These are phyloP conservation scores for Bibio marci DNA, from an alignment of 2,888 invertebrate genomes.

Conservation along the genomic window DNA sequence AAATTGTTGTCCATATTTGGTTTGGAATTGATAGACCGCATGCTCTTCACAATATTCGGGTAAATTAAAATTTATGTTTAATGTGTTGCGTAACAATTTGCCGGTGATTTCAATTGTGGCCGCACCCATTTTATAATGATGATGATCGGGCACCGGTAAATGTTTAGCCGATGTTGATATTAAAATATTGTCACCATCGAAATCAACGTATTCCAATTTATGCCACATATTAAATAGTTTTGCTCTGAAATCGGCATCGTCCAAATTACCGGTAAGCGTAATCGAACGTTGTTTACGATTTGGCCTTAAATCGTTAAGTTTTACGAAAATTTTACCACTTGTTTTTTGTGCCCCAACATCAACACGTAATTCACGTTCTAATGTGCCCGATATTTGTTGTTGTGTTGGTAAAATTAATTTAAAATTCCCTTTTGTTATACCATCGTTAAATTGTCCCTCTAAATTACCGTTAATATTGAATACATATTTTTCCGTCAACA, in stretches of 20 bases:
- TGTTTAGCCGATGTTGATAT: slow-evolving; percentile 26
- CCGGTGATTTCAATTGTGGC: slow-evolving; percentile 22
- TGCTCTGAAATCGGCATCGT: slow-evolving; percentile 28
- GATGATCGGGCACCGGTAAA: slow-evolving; percentile 16
- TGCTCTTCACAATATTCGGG: slow-evolving; percentile 16
- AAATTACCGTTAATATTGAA: slow-evolving; percentile 17
- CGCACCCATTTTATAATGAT: slow-evolving; percentile 14
- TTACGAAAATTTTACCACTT: slow-evolving; percentile 31
- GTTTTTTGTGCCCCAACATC: slow-evolving; percentile 25
- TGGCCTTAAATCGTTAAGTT: slow-evolving; percentile 25
- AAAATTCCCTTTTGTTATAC: slow-evolving; percentile 18
- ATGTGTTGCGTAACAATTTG: slow-evolving; percentile 20
- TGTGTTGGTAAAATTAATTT: slow-evolving; percentile 18
- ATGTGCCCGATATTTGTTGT: slow-evolving; percentile 25
- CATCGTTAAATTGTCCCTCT: slow-evolving; percentile 19
- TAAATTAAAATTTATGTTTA: too few species aligned
- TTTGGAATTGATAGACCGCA: slow-evolving; percentile 28
- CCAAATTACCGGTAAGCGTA: slow-evolving; percentile 20
- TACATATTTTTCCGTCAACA: slow-evolving; percentile 31
- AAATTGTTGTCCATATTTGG: slow-evolving; percentile 31
- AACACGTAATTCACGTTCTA: slow-evolving; percentile 27
- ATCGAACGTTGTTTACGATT: slow-evolving; percentile 24
- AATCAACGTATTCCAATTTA: slow-evolving; percentile 28
- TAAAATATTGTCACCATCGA: slow-evolving; percentile 32
- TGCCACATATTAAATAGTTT: slow-evolving; percentile 26